Evolutionary conservation across 2,888 invertebrate species (phyloP), one percentile per base, ranked within the genome.

Genomic region (Andrena bucephala): DNA sequence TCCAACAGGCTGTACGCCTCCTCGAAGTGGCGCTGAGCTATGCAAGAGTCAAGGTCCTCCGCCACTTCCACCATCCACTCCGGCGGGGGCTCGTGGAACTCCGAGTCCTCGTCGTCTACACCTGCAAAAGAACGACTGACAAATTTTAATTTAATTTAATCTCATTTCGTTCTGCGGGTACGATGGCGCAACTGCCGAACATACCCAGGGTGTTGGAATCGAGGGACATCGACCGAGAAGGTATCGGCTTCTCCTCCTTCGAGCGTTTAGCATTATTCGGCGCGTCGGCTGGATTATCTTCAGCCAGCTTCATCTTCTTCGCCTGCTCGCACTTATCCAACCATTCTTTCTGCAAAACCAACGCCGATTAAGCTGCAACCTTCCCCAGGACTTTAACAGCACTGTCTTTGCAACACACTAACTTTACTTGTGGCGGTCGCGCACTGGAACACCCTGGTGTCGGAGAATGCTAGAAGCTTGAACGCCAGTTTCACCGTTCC

Each of bases 1-100:
- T 97, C 97, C 87, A 99, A 96, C 16, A 98, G 95, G 85, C 96
- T 96, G 85, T 98, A 97, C 0, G 99, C 98, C 92, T 98, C 98
- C 93, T 99, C 98, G 92, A 99, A 99, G 94, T 99, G 98, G 89
- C 99, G 96, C 94, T 99, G 98, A 0, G 99, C 99, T 86, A 99
- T 97, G 89, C 97, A 96, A 16, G 99, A 98, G 95, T 99, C 99
- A 73, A 99, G 95, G 94, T 99, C 99, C 93, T 99, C 99, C 0
- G 98, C 97, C 3, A 98, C 96, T 94, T 99, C 98, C 76, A 96
- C 94, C 73, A 99, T 94, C 99, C 99, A 99, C 91, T 98, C 98
- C 0, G 98, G 98, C 59, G 94, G 94, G 1, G 92, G 89, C 48
- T 93, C 92, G 20, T 89, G 74, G 20, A 86, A 88, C 29, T 92